Percentiles rank a stretch among this genome's conserved stretches.
These are phyloP conservation scores for Catharus bicknelli DNA, from an alignment of 2,113 vertebrate species.

Conservation along the genomic window DNA sequence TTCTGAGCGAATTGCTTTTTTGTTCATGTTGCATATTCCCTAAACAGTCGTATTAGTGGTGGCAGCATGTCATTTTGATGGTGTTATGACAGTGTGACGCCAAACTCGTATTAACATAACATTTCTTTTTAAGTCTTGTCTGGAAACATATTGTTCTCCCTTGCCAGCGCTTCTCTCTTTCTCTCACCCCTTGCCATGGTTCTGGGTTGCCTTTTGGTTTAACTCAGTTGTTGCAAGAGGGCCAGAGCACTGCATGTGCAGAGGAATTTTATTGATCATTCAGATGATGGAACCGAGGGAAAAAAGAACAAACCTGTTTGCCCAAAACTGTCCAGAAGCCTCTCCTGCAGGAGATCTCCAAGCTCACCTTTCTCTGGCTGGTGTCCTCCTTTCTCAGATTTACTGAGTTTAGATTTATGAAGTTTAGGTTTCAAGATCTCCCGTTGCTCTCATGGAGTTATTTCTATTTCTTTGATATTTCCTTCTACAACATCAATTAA, in stretches of 20 bases:
- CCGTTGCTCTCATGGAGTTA: accelerated
- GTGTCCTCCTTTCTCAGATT: neutral
- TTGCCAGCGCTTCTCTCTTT: slow-evolving; percentile 25
- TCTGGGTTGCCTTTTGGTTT: neutral
- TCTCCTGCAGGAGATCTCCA: neutral
- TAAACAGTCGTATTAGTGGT: slow-evolving; percentile 33
- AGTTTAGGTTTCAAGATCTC: neutral
- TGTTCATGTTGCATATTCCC: slow-evolving; percentile 34
- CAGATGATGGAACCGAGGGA: neutral
- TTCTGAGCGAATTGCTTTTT: slow-evolving; percentile 34
- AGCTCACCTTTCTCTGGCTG: neutral
- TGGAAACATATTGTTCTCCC: slow-evolving; percentile 61
- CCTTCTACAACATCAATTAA: neutral
- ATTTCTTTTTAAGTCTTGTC: slow-evolving; percentile 45
- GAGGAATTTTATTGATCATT: neutral
- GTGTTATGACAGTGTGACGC: slow-evolving; percentile 63
- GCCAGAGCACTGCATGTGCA: accelerated
- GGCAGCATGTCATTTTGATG: slow-evolving; percentile 66
- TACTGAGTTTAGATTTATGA: neutral
- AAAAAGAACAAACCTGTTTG: accelerated
- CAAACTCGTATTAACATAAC: slow-evolving; percentile 58
- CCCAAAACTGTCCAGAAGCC: neutral
- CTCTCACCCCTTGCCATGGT: slow-evolving; percentile 21
- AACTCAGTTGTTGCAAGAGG: neutral
- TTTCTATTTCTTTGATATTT: neutral